Base-by-base conservation (phyloP, 2,888 invertebrate species). In the Synergus laeviventris region DNA sequence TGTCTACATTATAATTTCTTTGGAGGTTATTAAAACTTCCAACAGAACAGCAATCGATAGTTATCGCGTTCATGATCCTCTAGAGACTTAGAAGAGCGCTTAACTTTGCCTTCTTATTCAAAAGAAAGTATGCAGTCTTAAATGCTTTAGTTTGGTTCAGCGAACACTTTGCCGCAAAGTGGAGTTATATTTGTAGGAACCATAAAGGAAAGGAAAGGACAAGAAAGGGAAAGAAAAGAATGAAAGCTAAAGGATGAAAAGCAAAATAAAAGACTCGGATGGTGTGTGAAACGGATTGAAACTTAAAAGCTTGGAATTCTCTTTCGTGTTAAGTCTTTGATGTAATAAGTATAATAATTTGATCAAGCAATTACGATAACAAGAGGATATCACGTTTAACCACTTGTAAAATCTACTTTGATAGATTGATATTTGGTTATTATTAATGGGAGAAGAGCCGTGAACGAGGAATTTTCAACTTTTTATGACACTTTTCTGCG, bases 51-150 rank as follows among this genome's bases (percentile, higher is more conserved):
- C 18, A 54, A 54, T 54, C 54, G 54, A 54, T 54, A 54, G 54
- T 54, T 54, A 54, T 54, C 54, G 54, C 54, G 54, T 18, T 54
- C 54, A 54, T 36, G 11, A 62, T 62, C 62, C 38, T 62, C 62
- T 8, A 14, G 38, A 36, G 62, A 38, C 36, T 62, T n/a, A 38
- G n/a, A 62, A 38, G 36, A n/a, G 62, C 16, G 62, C 31, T 62
- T 62, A 62, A 62, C 38, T 62, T 62, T 62, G 31, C n/a, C 38
- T 31, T 31, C n/a, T 62, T 62, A 38, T 62, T 62, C n/a, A 16
- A 38, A 62, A 62, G n/a, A 18, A 62, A 36, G 36, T 38, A 38
- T 62, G n/a, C n/a, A 18, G n/a, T 31, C 11, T 36, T 38, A 62
- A 62, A 62, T 31, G 38, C 62, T 62, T 36, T 38, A 62, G 38